Base-by-base conservation (phyloP, 2,113 vertebrate species). In the Montifringilla adamsi region DNA sequence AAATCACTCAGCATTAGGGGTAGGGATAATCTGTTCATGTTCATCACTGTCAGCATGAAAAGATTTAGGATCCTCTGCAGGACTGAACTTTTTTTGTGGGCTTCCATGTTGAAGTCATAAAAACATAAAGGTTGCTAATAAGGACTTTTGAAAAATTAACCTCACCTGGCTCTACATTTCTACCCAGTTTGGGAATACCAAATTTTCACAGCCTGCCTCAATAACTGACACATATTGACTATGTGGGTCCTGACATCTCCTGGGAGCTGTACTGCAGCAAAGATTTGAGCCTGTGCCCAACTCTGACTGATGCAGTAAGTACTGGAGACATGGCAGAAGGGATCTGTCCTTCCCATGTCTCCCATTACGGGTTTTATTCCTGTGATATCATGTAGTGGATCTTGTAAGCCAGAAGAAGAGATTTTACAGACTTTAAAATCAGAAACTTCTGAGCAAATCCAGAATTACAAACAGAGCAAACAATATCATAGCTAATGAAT, bases 1-100 rank as follows among this genome's bases (percentile, higher is more conserved):
- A 95, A 95, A 95, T 95, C 94, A 96, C 85, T 93, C 95, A 88
- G 47, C 79, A 24, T 88, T 59, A 4, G 3, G 41, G 33, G 52
- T 78, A 63, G 47, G 56, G 44, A 75, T 94, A 96, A 93, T 92
- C 75, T 92, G 63, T 68, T 70, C 41, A 2, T 60, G 44, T 85
- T 95, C 24, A 13, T 93, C 75, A 84, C 47, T 88, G 82, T 77
- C 90, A 88, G 35, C 75, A 78, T 28, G 24, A 86, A 72, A 86
- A 84, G 68, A 67, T 74, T 92, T 41, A 88, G 80, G 72, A 93
- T 93, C 52, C 31, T 90, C 43, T 77, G 75, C 31, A 80, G 78
- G 52, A 89, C 43, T 52, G 74, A 90, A 80, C 31, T 39, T 52
- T 85, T 73, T 47, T 63, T 76, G 41, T 58, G 39, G 35, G 31